phyloP scores from a whole-genome alignment of 2,797 vertebrate genomes.

The Lemur catta region DNA sequence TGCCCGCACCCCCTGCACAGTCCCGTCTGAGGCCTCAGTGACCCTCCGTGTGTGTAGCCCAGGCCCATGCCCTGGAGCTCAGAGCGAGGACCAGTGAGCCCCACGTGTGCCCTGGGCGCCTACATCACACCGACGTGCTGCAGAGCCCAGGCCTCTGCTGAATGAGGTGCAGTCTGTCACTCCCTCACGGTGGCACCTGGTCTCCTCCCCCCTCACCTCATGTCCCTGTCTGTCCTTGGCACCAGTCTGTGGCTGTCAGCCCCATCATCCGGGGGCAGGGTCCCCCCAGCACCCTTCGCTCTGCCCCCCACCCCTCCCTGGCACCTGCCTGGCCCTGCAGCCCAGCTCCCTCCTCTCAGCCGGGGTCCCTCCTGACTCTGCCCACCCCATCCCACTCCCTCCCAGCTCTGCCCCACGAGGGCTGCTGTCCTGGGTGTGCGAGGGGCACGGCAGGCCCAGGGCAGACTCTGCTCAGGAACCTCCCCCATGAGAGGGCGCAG shows the following conservation, averaged over 20 bases:
- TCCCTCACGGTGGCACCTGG: fast-evolving
- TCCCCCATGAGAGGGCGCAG: fast-evolving
- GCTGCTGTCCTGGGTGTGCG: too few species aligned
- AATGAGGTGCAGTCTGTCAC: fast-evolving
- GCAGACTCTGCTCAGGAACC: not conserved
- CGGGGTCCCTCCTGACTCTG: not conserved
- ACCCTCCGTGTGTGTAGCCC: not conserved
- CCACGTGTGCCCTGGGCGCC: fast-evolving
- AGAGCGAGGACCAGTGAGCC: not conserved
- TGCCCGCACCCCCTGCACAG: not conserved
- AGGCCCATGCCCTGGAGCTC: not conserved
- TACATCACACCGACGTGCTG: fast-evolving
- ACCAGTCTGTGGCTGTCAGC: fast-evolving
- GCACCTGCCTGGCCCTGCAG: fast-evolving
- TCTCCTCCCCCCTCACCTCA: not conserved
- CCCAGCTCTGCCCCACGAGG: not conserved
- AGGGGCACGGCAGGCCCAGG: not conserved
- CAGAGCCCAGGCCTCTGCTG: not conserved
- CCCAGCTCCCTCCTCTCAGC: too few species aligned
- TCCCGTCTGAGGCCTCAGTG: not conserved
- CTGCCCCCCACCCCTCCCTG: not conserved
- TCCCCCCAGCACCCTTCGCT: not conserved
- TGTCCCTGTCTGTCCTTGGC: not conserved
- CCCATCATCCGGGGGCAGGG: fast-evolving
- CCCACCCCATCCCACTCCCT: not conserved